Evolutionary conservation across 2,113 vertebrate species (phyloP).

Genomic region (Actenoides lindsayi): DNA sequence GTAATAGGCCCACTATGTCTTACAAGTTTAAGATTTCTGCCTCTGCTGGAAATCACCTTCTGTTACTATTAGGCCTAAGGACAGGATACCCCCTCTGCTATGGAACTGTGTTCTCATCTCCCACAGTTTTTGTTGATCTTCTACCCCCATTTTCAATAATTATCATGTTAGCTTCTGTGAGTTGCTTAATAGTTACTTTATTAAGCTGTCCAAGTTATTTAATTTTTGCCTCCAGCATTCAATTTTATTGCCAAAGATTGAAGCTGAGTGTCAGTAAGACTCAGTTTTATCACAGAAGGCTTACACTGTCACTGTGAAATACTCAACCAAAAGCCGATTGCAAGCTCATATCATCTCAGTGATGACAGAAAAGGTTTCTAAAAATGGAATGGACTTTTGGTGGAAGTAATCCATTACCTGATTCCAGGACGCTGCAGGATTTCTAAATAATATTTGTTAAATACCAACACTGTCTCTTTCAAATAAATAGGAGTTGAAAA

Average conservation of each 20-base stretch:
- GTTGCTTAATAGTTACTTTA: constrained; percentile 36
- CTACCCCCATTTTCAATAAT: constrained; percentile 27
- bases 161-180: constrained; percentile 19
- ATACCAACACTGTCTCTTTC: background rate
- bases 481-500: constrained; percentile 3
- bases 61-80: constrained; percentile 6
- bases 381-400: background rate
- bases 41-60: background rate
- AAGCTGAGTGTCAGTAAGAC: constrained; percentile 31
- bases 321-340: constrained; percentile 14
- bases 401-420: background rate
- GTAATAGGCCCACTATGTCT: background rate
- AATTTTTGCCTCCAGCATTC: constrained; percentile 50
- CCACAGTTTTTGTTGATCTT: background rate
- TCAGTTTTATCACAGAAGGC: constrained; percentile 4
- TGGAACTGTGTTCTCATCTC: constrained; percentile 12
- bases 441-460: background rate
- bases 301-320: constrained; percentile 60
- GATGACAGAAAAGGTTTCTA: constrained; percentile 6
- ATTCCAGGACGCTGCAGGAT: constrained; percentile 1
- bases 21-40: background rate
- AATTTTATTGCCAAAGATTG: constrained; percentile 51
- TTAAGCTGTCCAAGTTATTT: constrained; percentile 57
- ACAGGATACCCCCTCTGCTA: background rate
- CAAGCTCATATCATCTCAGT: background rate